These are phyloP conservation scores for Saccostrea echinata DNA, from an alignment of 1,140 invertebrate genomes.

Conservation along the genomic window DNA sequence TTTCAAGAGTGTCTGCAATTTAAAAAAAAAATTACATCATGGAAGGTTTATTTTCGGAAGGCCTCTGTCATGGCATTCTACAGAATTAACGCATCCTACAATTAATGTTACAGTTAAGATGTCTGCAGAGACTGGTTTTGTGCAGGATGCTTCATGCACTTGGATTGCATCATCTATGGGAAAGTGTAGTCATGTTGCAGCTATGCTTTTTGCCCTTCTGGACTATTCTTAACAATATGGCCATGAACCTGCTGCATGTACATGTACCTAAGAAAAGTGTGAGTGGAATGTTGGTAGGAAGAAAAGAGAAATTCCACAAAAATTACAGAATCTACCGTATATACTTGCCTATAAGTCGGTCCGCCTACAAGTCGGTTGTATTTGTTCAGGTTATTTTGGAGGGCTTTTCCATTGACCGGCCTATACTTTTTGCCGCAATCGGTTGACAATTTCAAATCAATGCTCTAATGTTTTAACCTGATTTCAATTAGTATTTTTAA, in stretches of 20 bases:
- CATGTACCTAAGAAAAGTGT: conserved; percentile 19
- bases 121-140: conserved; percentile 31
- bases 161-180: conserved; percentile 49
- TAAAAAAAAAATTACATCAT: conserved; percentile 45
- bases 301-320: conserved; percentile 1
- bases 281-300: conserved; percentile 42
- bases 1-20: conserved; percentile 48
- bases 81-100: neutral
- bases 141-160: conserved; percentile 41
- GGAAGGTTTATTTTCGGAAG: too few species aligned
- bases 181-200: conserved; percentile 43
- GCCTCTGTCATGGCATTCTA: too few species aligned
- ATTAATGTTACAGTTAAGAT: conserved; percentile 45
- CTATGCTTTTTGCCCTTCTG: conserved; percentile 42
- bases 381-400: too few species aligned
- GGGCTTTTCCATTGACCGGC: too few species aligned
- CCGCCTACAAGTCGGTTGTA: too few species aligned
- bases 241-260: neutral
- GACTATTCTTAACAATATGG: conserved; percentile 29
- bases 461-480: too few species aligned
- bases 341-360: too few species aligned
- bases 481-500: too few species aligned
- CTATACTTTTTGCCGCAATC: too few species aligned
- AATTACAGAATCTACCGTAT: too few species aligned
- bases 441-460: too few species aligned